These are phyloP conservation scores for Apotomis betuletana DNA, from an alignment of 2,888 invertebrate species.

Conservation along the genomic window DNA sequence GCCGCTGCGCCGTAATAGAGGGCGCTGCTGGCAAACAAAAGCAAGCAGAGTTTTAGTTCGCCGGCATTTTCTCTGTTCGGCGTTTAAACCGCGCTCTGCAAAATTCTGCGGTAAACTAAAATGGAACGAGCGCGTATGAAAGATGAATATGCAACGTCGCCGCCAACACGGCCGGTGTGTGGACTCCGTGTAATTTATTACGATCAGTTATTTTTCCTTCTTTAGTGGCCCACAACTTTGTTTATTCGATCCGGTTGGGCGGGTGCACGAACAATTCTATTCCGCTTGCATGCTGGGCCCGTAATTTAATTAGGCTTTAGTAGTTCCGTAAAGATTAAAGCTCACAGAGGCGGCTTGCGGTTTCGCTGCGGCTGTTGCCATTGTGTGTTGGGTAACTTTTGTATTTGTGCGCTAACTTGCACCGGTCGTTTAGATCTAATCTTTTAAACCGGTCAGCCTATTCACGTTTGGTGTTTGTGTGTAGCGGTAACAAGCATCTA, in stretches of 20 bases:
- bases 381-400: conserved; percentile 41
- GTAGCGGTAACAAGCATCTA: too few species aligned
- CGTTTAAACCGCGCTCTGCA: conserved; percentile 67
- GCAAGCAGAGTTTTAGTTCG: conserved; percentile 70
- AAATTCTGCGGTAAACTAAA: conserved; percentile 61
- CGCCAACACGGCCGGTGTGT: conserved; percentile 53
- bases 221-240: conserved; percentile 49
- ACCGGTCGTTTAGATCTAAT: conserved; percentile 35
- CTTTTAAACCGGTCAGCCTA: conserved; percentile 19
- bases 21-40: conserved; percentile 77
- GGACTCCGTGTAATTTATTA: conserved; percentile 59
- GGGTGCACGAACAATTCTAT: conserved; percentile 48
- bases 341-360: conserved; percentile 39
- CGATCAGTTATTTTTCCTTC: conserved; percentile 52
- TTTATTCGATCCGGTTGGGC: conserved; percentile 45
- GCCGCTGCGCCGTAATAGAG: conserved; percentile 68
- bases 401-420: conserved; percentile 41
- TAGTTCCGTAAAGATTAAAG: conserved; percentile 42
- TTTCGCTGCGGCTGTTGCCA: conserved; percentile 38
- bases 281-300: conserved; percentile 48
- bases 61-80: conserved; percentile 70
- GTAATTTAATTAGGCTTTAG: conserved; percentile 54
- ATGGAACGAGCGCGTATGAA: conserved; percentile 65
- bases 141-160: conserved; percentile 75
- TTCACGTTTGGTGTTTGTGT: background rate